These are phyloP conservation scores for Leucophora obtusa DNA, from an alignment of 2,888 invertebrate genomes.

Conservation along the genomic window DNA sequence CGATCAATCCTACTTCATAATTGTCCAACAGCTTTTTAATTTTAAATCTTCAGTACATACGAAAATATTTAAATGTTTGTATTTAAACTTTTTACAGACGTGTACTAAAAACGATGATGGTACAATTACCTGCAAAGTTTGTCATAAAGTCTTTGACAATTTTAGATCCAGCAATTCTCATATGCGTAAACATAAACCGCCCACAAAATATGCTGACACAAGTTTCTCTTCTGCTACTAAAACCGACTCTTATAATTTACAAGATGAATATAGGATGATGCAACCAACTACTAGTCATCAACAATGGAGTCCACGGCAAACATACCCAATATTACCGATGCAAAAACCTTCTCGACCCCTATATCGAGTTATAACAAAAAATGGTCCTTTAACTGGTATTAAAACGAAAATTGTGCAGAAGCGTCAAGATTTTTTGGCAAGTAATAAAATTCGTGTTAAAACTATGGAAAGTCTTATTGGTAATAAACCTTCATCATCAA, in stretches of 20 bases:
- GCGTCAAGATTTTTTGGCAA: slow-evolving; percentile 52
- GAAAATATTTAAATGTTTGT: too few relatives aligned
- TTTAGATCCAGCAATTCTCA: slow-evolving; percentile 72
- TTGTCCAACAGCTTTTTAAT: too few relatives aligned
- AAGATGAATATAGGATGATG: slow-evolving; percentile 29
- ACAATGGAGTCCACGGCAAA: neutral
- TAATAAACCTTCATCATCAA: neutral
- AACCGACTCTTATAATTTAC: slow-evolving; percentile 30
- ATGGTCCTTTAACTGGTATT: slow-evolving; percentile 58
- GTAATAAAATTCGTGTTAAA: slow-evolving; percentile 10
- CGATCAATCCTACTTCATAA: too few relatives aligned
- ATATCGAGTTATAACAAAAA: slow-evolving; percentile 48
- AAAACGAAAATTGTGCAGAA: slow-evolving; percentile 65
- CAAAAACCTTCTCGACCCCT: slow-evolving; percentile 34
- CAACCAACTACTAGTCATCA: slow-evolving; percentile 40
- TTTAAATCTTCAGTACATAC: too few relatives aligned
- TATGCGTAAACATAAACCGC: slow-evolving; percentile 71
- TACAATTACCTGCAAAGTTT: slow-evolving; percentile 69
- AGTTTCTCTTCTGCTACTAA: slow-evolving; percentile 25
- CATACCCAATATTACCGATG: neutral
- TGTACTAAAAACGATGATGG: slow-evolving; percentile 60
- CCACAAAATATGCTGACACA: slow-evolving; percentile 41
- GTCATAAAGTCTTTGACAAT: slow-evolving; percentile 69
- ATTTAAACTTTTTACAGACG: slow-evolving; percentile 25
- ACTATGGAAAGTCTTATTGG: neutral